Conservation (phyloP, 2,113 vertebrate genomes). For the Monopterus albus region DNA sequence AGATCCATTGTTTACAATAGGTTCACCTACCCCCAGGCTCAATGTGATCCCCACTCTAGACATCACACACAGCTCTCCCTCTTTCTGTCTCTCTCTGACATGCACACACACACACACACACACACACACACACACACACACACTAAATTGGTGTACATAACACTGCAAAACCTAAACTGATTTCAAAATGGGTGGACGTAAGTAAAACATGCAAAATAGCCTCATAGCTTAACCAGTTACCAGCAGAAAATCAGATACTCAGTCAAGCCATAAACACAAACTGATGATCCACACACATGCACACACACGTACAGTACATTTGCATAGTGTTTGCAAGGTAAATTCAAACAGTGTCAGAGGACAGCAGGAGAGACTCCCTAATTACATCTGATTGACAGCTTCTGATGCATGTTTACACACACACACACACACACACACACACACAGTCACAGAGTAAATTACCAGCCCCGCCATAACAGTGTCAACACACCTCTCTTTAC, state of each 20-base stretch:
- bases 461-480: conserved; percentile 37
- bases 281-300: neutral
- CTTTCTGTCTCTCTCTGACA: conserved; percentile 16
- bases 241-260: conserved; percentile 28
- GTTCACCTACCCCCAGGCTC: conserved; percentile 82
- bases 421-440: conserved; percentile 26
- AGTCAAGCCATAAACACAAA: conserved; percentile 45
- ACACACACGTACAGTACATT: conserved; percentile 26
- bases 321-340: conserved; percentile 57
- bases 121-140: conserved; percentile 28
- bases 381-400: conserved; percentile 71
- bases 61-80: conserved; percentile 51
- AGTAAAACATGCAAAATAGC: conserved; percentile 16
- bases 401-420: conserved; percentile 36
- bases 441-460: conserved; percentile 60
- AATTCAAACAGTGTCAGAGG: conserved; percentile 59
- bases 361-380: conserved; percentile 59
- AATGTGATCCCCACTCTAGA: conserved; percentile 79
- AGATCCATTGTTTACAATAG: conserved; percentile 83
- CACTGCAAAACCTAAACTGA: conserved; percentile 7
- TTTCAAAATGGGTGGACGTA: conserved; percentile 10
- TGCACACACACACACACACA: conserved; percentile 5
- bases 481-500: conserved; percentile 71
- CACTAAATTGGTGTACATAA: neutral
- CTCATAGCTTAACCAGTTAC: conserved; percentile 20